Base-by-base conservation (phyloP, 2,113 vertebrate species). In the Erpornis zantholeuca region DNA sequence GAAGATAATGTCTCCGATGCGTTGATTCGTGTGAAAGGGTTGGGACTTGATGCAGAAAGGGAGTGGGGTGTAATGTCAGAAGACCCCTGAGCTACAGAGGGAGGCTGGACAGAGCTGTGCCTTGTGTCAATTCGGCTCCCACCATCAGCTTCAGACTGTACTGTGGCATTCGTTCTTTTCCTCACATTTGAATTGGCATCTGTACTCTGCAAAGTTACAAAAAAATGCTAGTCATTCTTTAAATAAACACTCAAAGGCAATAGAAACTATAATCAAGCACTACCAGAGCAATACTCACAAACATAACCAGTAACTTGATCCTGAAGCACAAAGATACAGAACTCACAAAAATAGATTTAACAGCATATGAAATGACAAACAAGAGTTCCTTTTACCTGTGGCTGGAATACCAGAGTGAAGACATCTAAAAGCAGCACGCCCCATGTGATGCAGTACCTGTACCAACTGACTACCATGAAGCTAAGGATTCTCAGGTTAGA, bases 141-240 rank as follows among this genome's bases (percentile, higher is more conserved):
- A 82, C 95, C 93, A 24, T 98, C 98, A 57, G 97, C 86, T 71
- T 98, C 93, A 1, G 98, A 97, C 61, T 98, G 98, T 49, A 98
- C 96, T 38, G 98, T 96, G 73, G 99, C 98, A 90, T 98, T 99
- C 33, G 96, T 98, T 92, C 99, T 98, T 97, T 99, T 99, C 53
- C 99, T 98, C 96, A 99, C 98, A 79, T 99, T 99, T 65, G 99
- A 98, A 44, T 98, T 99, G 44, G 98, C 98, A 88, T 99, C 99
- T 23, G 98, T 98, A 89, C 97, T 99, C 98, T 99, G 98, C 95
- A 98, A 98, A 86, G 59, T 69, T 49, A 92, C 56, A 71, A 87
- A 94, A 85, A 81, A 81, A 73, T 14, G 18, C 38, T 35, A 60
- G 63, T 90, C 38, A 92, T 64, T 93, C 72, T 89, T 52, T 61